Base-by-base conservation (phyloP, 1,140 invertebrate species). In the Alviniconcha marisindica region DNA sequence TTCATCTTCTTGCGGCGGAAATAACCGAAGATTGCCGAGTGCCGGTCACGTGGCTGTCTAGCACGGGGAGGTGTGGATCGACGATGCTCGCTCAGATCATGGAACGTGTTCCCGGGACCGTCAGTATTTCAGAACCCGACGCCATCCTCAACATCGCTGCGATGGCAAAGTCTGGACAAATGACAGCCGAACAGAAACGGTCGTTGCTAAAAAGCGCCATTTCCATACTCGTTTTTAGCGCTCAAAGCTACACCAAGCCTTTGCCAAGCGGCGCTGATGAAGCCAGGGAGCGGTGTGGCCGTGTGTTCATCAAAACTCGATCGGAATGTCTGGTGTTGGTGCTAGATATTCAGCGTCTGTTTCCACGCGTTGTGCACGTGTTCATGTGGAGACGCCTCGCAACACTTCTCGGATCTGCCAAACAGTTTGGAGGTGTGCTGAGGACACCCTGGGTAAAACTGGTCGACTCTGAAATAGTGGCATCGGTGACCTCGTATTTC, bases 61-160 rank as follows among this genome's bases (percentile, higher is more conserved):
- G 33, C 77, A 79, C 54, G 24, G 77, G 77, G 10, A 42, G 77
- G 31, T 78, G 77, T 54, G 77, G 77, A 38, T 79, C 77, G 18
- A 79, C 77, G 18, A 36, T 79, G 38, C 28, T 79, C 4, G 33
- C n/a, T 31, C 77, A 79, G 33, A 33, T 79, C 0, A 40, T 79
- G 54, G 77, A 79, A 33, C 3, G 33, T 14, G 33, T 79, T 28
- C 77, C 77, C 15, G 77, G 77, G 4, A 38, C 33, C 2, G 38
- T 79, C 14, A n/a, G 54, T 28, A n/a, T 79, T 40, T 56, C 54
- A 36, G 77, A 79, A 38, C 77, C 77, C 56, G 54, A 63, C 21
- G 48, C 48, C 77, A 42, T 74, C 24, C 18, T 21, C 2, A 24
- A 42, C 38, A 74, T 74, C 12, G 71, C 71, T 42, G 2, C 42